phyloP scores from a whole-genome alignment of 2,113 vertebrate genomes.

The Stigmatopora argus region DNA sequence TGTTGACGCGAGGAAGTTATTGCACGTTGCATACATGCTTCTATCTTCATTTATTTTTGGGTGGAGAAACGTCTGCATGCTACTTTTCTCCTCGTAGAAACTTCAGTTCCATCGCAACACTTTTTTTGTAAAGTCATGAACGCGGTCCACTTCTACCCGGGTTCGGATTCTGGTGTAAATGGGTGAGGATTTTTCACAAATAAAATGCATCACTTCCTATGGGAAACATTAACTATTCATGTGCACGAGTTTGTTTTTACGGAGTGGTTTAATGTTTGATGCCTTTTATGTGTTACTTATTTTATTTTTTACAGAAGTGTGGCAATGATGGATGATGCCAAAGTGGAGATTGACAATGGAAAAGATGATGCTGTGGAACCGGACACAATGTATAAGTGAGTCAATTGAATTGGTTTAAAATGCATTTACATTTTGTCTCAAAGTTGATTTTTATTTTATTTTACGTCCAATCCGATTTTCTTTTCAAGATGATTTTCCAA shows the following conservation, averaged over 20 bases:
- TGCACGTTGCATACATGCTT: neutral
- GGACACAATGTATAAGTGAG: constrained; percentile 75
- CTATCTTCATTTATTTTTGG: neutral
- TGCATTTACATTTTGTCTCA: neutral
- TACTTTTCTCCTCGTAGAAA: constrained; percentile 11
- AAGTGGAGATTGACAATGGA: constrained; percentile 81
- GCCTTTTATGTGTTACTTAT: neutral
- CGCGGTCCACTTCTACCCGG: constrained; percentile 71
- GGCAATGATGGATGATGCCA: constrained; percentile 68
- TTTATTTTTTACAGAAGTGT: constrained; percentile 33
- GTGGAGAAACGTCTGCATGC: too few species aligned
- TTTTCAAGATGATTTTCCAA: too few species aligned
- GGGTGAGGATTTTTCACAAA: constrained; percentile 65
- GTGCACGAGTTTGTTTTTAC: neutral
- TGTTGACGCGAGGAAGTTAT: neutral
- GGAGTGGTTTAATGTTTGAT: neutral
- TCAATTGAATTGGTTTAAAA: constrained; percentile 2
- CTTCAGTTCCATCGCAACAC: constrained; percentile 11
- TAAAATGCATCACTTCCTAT: neutral
- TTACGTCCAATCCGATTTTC: too few species aligned
- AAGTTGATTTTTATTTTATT: too few species aligned
- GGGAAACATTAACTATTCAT: constrained; percentile 16
- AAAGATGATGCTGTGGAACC: constrained; percentile 57
- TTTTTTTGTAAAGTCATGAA: constrained; percentile 62
- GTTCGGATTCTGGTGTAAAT: constrained; percentile 61